Evolutionary conservation across 2,113 vertebrate genomes (phyloP).

Genomic region (Oncorhynchus keta): DNA sequence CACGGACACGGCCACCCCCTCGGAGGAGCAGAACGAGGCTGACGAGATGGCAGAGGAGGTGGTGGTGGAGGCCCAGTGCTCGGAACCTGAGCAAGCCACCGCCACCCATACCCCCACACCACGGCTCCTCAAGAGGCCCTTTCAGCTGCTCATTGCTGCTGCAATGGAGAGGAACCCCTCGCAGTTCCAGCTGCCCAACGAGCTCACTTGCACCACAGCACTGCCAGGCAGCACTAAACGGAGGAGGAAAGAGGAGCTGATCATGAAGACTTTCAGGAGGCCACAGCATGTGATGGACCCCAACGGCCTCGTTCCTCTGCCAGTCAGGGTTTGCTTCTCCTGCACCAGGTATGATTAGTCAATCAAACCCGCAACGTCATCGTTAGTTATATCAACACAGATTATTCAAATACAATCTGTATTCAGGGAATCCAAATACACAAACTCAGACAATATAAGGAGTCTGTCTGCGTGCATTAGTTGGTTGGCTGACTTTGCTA

Average conservation of each 20-base stretch:
- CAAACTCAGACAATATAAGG: no score
- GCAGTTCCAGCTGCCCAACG: slow-evolving; percentile 96
- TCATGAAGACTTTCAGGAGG: slow-evolving; percentile 91
- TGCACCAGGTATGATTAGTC: slow-evolving; percentile 84
- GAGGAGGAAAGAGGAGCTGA: slow-evolving; percentile 91
- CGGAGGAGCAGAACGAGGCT: slow-evolving; percentile 94
- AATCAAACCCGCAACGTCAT: no score
- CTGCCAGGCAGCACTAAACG: slow-evolving; percentile 98
- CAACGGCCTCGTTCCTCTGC: slow-evolving; percentile 92
- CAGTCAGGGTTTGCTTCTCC: slow-evolving; percentile 93
- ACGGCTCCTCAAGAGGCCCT: slow-evolving; percentile 91
- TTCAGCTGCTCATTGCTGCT: slow-evolving; percentile 95
- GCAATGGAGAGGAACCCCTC: slow-evolving; percentile 98
- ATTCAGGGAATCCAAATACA: no score
- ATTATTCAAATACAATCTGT: no score
- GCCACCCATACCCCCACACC: slow-evolving; percentile 28
- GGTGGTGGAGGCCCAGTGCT: slow-evolving; percentile 68
- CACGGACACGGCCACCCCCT: slow-evolving; percentile 88
- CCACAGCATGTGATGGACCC: slow-evolving; percentile 94
- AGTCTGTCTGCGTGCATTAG: no score
- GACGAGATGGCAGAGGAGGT: slow-evolving; percentile 82
- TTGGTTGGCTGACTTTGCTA: no score
- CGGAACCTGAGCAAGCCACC: no score
- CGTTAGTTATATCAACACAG: no score
- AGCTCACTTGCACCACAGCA: slow-evolving; percentile 96